Percentiles rank a stretch among this genome's conserved stretches.
Conservation (phyloP, 2,888 invertebrate species). For the Tetheella fluctuosa region DNA sequence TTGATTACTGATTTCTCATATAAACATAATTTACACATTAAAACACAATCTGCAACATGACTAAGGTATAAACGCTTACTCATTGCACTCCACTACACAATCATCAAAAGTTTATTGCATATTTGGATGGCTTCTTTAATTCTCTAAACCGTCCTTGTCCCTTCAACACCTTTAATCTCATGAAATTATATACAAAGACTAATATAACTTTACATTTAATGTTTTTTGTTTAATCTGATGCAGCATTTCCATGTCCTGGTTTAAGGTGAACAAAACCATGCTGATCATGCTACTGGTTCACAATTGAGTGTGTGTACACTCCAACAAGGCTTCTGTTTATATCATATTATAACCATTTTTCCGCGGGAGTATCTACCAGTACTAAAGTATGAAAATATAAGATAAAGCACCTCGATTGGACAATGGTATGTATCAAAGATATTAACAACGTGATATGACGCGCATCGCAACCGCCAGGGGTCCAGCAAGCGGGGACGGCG, state of each 20-base stretch:
- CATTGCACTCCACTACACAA: constrained; percentile 79
- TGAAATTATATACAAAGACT: constrained; percentile 83
- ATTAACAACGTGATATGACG: constrained; percentile 84
- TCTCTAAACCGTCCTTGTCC: constrained; percentile 74
- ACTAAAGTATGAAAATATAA: constrained; percentile 85
- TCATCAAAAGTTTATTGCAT: constrained; percentile 79
- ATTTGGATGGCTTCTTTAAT: constrained; percentile 79
- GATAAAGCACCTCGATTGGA: constrained; percentile 85
- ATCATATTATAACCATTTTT: constrained; percentile 67
- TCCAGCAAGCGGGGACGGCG: constrained; percentile 63
- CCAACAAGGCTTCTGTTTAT: constrained; percentile 62
- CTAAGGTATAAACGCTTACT: constrained; percentile 78
- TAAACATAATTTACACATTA: constrained; percentile 82
- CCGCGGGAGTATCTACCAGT: constrained; percentile 84
- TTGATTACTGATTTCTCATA: constrained; percentile 82
- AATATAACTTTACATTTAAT: constrained; percentile 80
- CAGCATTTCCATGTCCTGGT: constrained; percentile 51
- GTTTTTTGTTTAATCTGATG: constrained; percentile 54
- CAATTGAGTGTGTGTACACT: constrained; percentile 61
- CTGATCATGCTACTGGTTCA: constrained; percentile 58
- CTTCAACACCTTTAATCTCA: constrained; percentile 78
- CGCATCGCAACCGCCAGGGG: constrained; percentile 69
- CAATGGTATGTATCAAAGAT: constrained; percentile 85
- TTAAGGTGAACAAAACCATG: constrained; percentile 62
- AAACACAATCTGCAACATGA: constrained; percentile 79